Percentiles rank a stretch among this genome's conserved stretches.
Evolutionary conservation across 2,888 invertebrate genomes (phyloP).

Genomic region (Agapostemon virescens): DNA sequence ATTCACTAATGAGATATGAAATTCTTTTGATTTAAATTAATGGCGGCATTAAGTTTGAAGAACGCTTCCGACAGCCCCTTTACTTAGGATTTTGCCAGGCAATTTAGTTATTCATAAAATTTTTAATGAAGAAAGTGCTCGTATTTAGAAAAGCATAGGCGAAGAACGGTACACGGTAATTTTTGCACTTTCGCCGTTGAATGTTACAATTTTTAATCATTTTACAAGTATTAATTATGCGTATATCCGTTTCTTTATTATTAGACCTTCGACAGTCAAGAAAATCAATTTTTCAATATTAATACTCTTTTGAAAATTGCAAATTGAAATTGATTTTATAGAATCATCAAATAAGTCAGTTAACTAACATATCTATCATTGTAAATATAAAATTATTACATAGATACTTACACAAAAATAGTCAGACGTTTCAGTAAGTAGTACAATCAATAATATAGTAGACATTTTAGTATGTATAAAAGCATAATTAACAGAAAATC

Average conservation of each 20-base stretch:
- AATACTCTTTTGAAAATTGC: not conserved
- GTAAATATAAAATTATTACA: not conserved
- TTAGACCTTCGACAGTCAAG: too few relatives aligned
- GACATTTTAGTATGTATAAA: not conserved
- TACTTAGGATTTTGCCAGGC: not conserved
- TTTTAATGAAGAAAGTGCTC: not conserved
- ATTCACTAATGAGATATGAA: conserved; percentile 1
- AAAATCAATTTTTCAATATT: too few relatives aligned
- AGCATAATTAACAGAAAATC: not conserved
- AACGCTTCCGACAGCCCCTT: not conserved
- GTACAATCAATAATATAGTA: not conserved
- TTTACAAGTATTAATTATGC: not conserved
- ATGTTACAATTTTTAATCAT: not conserved
- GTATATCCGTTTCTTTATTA: not conserved
- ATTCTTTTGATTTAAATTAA: conserved; percentile 13
- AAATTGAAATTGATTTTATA: not conserved
- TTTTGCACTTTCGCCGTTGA: not conserved
- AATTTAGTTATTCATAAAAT: not conserved
- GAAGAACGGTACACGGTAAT: not conserved
- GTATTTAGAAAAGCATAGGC: not conserved
- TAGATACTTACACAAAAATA: not conserved
- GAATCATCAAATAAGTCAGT: not conserved
- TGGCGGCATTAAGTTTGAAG: not conserved
- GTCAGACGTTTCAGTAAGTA: not conserved
- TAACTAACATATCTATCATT: not conserved